Percentiles rank a stretch among this genome's conserved stretches.
These are phyloP conservation scores for Charina bottae DNA, from an alignment of 2,113 vertebrate genomes.

Conservation along the genomic window DNA sequence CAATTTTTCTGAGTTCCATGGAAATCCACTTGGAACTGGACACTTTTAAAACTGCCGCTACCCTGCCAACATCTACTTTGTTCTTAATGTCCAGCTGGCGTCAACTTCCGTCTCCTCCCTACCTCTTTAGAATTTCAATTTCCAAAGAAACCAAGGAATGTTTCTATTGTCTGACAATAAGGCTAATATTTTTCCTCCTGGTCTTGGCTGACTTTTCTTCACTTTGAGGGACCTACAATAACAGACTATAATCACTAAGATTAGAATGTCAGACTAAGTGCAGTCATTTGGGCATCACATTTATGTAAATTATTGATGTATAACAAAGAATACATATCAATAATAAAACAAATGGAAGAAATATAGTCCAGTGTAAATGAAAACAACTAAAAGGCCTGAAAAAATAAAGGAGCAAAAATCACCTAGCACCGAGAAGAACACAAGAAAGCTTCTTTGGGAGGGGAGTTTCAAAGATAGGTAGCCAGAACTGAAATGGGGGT, in stretches of 20 bases:
- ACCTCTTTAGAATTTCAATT: neutral
- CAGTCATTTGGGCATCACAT: neutral
- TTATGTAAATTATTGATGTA: neutral
- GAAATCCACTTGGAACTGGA: neutral
- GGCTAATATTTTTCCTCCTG: neutral
- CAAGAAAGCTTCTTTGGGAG: neutral
- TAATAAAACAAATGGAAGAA: neutral
- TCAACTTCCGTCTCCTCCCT: neutral
- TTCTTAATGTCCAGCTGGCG: neutral
- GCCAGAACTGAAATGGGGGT: neutral
- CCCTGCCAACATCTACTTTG: neutral
- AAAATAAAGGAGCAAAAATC: neutral
- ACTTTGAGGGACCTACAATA: neutral
- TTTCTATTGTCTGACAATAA: neutral
- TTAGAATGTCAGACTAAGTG: neutral
- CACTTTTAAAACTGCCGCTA: neutral
- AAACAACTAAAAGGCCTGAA: neutral
- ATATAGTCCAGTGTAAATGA: neutral
- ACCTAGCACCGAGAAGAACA: neutral
- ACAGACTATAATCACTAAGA: neutral
- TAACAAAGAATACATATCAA: neutral
- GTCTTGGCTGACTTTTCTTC: neutral
- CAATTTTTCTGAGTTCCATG: neutral
- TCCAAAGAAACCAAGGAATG: neutral
- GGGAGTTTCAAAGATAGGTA: neutral